Evolutionary conservation across 2,113 vertebrate genomes (phyloP).

Genomic region (Podocnemis expansa): DNA sequence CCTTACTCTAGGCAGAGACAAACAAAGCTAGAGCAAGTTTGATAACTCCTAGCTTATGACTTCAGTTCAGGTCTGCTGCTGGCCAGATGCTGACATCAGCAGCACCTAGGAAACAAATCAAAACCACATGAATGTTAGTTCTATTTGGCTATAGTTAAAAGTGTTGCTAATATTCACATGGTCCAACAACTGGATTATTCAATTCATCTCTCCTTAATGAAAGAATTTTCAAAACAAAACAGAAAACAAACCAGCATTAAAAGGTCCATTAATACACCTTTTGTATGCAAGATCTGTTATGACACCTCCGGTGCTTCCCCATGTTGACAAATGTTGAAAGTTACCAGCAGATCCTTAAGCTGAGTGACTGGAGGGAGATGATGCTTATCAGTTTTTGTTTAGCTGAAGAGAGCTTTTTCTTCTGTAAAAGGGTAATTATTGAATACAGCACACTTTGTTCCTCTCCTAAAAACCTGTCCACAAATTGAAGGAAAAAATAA

Average conservation of each 20-base stretch:
- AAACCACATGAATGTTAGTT: fast-evolving
- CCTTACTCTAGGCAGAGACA: too few relatives aligned
- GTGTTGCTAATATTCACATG: neutral
- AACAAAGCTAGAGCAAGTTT: neutral
- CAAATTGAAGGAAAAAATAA: neutral
- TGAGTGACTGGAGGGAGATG: neutral
- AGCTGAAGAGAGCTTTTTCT: neutral
- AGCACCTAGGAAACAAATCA: neutral
- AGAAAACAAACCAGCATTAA: neutral
- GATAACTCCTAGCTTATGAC: neutral
- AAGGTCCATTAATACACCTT: neutral
- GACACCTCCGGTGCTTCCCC: fast-evolving
- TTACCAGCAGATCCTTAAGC: neutral
- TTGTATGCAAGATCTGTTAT: fast-evolving
- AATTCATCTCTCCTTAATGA: neutral
- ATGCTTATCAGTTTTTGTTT: neutral
- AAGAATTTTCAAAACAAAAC: neutral
- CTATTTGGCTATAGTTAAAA: fast-evolving
- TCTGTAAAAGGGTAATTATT: neutral
- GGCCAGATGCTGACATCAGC: neutral
- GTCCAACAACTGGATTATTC: neutral
- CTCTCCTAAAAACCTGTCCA: neutral
- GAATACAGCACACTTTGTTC: neutral
- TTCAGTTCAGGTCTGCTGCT: neutral
- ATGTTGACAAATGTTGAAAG: neutral